phyloP scores from a whole-genome alignment of 2,888 invertebrate genomes.

The Blastobasis adustella region DNA sequence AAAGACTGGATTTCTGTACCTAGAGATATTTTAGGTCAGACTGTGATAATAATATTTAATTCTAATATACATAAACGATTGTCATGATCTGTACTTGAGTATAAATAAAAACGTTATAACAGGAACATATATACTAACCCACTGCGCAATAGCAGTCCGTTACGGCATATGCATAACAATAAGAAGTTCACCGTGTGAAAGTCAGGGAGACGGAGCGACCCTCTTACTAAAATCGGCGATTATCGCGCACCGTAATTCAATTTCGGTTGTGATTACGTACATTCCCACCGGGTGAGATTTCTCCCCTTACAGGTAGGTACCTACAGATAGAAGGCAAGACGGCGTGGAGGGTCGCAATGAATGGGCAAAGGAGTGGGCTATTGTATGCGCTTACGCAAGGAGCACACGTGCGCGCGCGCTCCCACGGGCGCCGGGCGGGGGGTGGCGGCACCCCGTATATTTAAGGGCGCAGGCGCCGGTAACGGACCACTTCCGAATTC shows the following conservation, averaged over 20 bases:
- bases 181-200: constrained; percentile 54
- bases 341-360: constrained; percentile 65
- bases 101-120: too few species aligned
- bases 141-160: constrained; percentile 21
- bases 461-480: constrained; percentile 35
- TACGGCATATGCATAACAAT: constrained; percentile 44
- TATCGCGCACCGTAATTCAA: constrained; percentile 56
- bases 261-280: constrained; percentile 55
- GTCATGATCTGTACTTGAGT: too few species aligned
- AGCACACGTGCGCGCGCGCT: constrained; percentile 60
- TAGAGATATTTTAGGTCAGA: too few species aligned
- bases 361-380: constrained; percentile 56
- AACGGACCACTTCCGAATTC: constrained; percentile 52
- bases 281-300: constrained; percentile 66
- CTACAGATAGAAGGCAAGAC: constrained; percentile 59
- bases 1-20: too few species aligned
- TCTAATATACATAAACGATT: too few species aligned
- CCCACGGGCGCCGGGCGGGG: constrained; percentile 53
- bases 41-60: too few species aligned
- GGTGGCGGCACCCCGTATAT: constrained; percentile 43
- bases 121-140: too few species aligned
- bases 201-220: constrained; percentile 39
- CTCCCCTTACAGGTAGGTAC: constrained; percentile 67
- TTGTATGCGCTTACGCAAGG: constrained; percentile 67
- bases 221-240: constrained; percentile 46